Evolutionary conservation across 2,113 vertebrate genomes (phyloP).

Genomic region (Elachura formosa): DNA sequence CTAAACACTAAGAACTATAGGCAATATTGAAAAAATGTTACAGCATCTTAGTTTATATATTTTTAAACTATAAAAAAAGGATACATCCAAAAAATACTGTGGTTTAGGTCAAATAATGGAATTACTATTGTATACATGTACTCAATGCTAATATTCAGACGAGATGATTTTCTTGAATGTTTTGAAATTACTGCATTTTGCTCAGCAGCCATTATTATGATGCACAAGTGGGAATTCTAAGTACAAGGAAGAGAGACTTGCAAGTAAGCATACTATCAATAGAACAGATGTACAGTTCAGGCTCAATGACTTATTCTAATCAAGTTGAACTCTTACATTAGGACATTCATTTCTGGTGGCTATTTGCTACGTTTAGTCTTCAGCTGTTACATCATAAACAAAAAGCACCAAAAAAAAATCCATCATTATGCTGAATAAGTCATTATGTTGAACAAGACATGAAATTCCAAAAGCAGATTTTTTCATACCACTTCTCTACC

Average conservation of each 20-base stretch:
- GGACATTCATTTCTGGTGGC: neutral
- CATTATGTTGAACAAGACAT: neutral
- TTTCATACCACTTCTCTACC: neutral
- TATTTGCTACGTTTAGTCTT: neutral
- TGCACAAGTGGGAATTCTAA: neutral
- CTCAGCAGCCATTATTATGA: neutral
- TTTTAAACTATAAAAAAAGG: neutral
- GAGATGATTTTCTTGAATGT: neutral
- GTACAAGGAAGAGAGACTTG: neutral
- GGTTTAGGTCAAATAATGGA: neutral
- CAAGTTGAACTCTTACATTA: neutral
- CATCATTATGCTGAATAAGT: neutral
- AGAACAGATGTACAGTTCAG: neutral
- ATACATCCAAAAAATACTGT: neutral
- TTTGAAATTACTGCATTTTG: neutral
- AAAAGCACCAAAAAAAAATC: neutral
- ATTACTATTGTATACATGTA: neutral
- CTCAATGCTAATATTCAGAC: neutral
- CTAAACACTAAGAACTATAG: neutral
- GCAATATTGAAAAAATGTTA: neutral
- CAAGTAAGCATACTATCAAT: neutral
- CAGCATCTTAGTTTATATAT: neutral
- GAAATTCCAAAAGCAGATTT: neutral
- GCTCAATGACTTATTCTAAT: neutral
- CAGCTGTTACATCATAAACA: neutral